Conservation (phyloP, 2,797 vertebrate species). For the Florisuga fusca region DNA sequence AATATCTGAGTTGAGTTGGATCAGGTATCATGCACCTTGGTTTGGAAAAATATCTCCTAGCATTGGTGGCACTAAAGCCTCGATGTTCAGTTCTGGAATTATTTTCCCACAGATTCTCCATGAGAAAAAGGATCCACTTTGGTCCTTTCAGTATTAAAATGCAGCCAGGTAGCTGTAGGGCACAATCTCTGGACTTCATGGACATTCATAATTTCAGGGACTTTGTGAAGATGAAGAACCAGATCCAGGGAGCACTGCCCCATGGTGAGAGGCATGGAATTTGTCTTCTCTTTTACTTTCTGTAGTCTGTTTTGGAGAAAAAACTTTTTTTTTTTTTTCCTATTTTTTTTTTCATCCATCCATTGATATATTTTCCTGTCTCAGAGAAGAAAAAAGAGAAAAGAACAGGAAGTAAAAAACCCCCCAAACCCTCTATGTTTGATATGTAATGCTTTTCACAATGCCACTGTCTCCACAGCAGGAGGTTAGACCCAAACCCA, state of each 20-base stretch:
- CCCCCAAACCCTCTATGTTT: rapidly evolving
- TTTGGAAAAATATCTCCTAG: neutral
- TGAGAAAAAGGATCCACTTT: rapidly evolving
- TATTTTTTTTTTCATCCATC: too few relatives aligned
- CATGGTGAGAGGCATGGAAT: neutral
- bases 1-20: neutral
- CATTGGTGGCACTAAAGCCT: rapidly evolving
- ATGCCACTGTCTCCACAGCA: neutral
- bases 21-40: neutral
- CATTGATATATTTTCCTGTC: neutral
- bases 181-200: rapidly evolving
- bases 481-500: neutral
- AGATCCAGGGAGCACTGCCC: rapidly evolving
- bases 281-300: neutral
- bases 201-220: neutral
- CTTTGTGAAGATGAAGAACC: neutral
- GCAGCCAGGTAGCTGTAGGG: neutral
- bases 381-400: neutral
- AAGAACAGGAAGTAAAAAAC: too few relatives aligned
- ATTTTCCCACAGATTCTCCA: neutral
- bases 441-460: neutral
- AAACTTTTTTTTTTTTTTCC: neutral
- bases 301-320: neutral
- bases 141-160: neutral
- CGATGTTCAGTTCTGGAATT: neutral